Evolutionary conservation across 2,888 invertebrate genomes (phyloP).

Genomic region (Ochlodes sylvanus): DNA sequence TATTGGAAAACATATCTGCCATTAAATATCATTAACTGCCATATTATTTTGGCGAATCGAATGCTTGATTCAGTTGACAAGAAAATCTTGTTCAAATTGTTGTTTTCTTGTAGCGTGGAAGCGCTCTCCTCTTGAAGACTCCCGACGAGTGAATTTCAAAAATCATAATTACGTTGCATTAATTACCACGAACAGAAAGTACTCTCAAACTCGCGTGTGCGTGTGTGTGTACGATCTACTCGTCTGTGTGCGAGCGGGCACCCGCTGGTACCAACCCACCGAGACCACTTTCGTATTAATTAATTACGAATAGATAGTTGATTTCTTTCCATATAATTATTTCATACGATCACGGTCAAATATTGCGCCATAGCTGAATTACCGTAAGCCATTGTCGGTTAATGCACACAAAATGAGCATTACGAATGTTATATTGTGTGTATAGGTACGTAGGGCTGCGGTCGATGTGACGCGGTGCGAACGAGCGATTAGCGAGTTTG

Average conservation of each 20-base stretch:
- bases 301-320: background rate
- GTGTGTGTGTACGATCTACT: background rate
- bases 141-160: no score
- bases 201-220: no score
- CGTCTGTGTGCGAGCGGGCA: background rate
- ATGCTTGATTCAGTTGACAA: no score
- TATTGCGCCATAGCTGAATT: background rate
- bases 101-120: no score
- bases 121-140: no score
- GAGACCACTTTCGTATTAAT: background rate
- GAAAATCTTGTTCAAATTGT: no score
- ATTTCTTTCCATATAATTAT: background rate
- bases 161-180: no score
- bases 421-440: constrained; percentile 41
- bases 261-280: background rate
- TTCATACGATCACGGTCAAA: background rate
- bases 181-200: no score
- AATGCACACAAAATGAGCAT: constrained; percentile 43
- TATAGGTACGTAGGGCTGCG: constrained; percentile 30
- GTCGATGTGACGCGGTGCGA: background rate
- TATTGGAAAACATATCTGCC: no score
- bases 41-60: no score
- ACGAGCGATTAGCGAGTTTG: no score
- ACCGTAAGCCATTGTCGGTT: constrained; percentile 8
- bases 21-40: no score